A percentile compares a stretch with the other conserved stretches of the same genome.
These are phyloP conservation scores for Philereme transversata DNA, from an alignment of 2,888 invertebrate genomes.

Conservation along the genomic window DNA sequence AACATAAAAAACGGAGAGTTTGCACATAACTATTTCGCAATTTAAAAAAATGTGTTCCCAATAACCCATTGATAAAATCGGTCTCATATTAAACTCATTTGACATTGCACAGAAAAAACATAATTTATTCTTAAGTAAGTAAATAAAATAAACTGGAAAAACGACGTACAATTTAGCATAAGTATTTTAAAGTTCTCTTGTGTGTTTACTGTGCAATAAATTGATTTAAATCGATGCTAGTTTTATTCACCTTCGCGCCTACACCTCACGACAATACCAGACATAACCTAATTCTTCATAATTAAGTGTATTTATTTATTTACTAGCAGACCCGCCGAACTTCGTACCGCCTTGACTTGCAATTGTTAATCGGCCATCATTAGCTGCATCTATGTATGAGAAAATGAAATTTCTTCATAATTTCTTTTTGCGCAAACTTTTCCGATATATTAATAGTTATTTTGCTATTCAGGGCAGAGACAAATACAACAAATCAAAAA, in stretches of 20 bases:
- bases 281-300: too few species aligned
- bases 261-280: too few species aligned
- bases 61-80: neutral
- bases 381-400: too few species aligned
- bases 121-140: neutral
- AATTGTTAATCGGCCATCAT: too few species aligned
- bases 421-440: too few species aligned
- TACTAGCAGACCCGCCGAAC: too few species aligned
- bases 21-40: slow-evolving; percentile 1
- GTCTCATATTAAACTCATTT: neutral
- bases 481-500: too few species aligned
- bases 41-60: neutral
- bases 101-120: neutral
- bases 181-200: slow-evolving; percentile 27
- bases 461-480: too few species aligned
- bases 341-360: too few species aligned
- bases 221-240: slow-evolving; percentile 24
- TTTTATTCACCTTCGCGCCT: slow-evolving; percentile 10
- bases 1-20: slow-evolving; percentile 20
- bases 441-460: too few species aligned
- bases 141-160: slow-evolving; percentile 3
- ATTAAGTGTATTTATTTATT: too few species aligned
- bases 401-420: too few species aligned
- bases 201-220: slow-evolving; percentile 36
- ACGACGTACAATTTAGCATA: slow-evolving; percentile 29